phyloP scores from a whole-genome alignment of 2,797 vertebrate species.

The Gadopsis bispinosus region DNA sequence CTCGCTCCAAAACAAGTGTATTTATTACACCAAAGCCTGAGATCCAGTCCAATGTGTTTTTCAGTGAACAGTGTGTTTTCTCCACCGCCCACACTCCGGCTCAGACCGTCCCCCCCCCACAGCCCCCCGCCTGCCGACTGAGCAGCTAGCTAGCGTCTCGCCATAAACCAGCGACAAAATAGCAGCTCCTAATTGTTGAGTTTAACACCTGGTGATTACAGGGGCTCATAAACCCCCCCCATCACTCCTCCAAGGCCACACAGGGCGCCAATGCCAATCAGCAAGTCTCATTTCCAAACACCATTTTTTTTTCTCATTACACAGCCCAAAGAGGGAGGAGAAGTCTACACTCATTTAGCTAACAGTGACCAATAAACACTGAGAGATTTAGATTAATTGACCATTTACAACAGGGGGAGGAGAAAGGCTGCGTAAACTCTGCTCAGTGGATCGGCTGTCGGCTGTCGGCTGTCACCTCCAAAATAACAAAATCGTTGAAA shows the following conservation, averaged over 20 bases:
- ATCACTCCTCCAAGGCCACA: slow-evolving; percentile 78
- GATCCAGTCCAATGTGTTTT: not conserved
- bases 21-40: not conserved
- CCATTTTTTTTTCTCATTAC: slow-evolving; percentile 71
- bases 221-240: slow-evolving; percentile 81
- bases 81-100: not conserved
- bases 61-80: not conserved
- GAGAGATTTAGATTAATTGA: slow-evolving; percentile 79
- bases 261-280: slow-evolving; percentile 78
- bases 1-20: no score
- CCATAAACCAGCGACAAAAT: slow-evolving; percentile 81
- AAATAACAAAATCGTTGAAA: not conserved
- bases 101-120: slow-evolving; percentile 18
- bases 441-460: slow-evolving; percentile 47
- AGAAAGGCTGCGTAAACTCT: slow-evolving; percentile 61
- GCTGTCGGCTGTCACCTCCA: slow-evolving; percentile 23
- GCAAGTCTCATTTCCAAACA: slow-evolving; percentile 66
- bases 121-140: slow-evolving; percentile 7
- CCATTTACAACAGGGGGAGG: slow-evolving; percentile 66
- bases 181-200: slow-evolving; percentile 87
- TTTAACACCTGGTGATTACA: slow-evolving; percentile 86
- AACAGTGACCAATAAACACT: slow-evolving; percentile 81
- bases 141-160: slow-evolving; percentile 46
- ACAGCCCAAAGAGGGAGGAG: slow-evolving; percentile 70
- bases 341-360: slow-evolving; percentile 78